phyloP scores from a whole-genome alignment of 2,797 vertebrate genomes.

The Dryobates pubescens region DNA sequence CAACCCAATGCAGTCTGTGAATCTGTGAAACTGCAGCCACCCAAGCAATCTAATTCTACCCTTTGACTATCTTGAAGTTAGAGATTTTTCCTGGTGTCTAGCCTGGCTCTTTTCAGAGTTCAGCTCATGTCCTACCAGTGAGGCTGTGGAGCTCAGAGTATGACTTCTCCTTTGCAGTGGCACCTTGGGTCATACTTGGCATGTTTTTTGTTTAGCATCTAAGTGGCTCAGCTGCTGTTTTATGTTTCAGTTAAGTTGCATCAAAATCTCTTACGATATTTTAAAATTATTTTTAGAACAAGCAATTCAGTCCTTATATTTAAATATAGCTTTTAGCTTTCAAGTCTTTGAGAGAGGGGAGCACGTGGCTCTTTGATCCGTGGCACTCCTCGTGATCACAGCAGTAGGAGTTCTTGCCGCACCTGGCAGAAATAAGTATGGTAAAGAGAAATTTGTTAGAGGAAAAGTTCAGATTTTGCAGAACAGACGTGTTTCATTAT shows the following conservation, averaged over 20 bases:
- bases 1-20: too few species aligned
- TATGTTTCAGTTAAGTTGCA: neutral
- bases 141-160: neutral
- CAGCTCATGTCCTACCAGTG: neutral
- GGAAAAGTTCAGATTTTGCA: neutral
- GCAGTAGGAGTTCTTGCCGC: neutral
- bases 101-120: neutral
- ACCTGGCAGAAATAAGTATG: neutral
- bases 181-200: neutral
- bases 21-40: neutral
- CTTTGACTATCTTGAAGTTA: neutral
- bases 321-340: conserved; percentile 24
- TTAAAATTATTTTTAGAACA: conserved; percentile 30
- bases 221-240: neutral
- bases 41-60: neutral
- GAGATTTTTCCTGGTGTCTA: neutral
- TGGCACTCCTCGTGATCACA: neutral
- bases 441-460: neutral
- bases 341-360: neutral
- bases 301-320: neutral
- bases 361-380: neutral
- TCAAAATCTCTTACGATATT: neutral
- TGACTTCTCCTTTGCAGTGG: neutral
- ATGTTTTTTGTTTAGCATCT: neutral
- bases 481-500: neutral